These are phyloP conservation scores for Mya arenaria DNA, from an alignment of 1,140 invertebrate genomes.

Conservation along the genomic window DNA sequence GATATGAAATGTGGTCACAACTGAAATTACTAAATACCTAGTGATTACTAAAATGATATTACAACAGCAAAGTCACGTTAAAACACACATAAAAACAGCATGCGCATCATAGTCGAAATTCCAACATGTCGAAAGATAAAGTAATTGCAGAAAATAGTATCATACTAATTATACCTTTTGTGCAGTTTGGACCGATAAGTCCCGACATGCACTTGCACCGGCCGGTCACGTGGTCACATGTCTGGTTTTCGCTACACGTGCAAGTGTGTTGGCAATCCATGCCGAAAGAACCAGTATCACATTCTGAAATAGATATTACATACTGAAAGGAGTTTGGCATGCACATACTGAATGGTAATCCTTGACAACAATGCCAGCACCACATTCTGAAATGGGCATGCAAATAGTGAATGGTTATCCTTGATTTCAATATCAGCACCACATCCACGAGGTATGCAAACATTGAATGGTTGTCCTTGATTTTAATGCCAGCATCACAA, in stretches of 20 bases:
- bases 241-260: conserved; percentile 20
- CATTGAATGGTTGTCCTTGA: not conserved
- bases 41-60: no score
- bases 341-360: not conserved
- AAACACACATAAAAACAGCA: no score
- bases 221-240: not conserved
- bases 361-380: not conserved
- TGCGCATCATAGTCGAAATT: no score
- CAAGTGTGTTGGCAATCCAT: not conserved
- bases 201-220: conserved; percentile 8
- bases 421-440: not conserved
- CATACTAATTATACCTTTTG: no score
- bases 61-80: no score
- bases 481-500: not conserved
- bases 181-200: not conserved
- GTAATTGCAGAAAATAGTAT: no score
- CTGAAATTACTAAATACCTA: no score
- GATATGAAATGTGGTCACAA: no score
- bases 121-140: no score
- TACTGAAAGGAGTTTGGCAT: not conserved
- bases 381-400: not conserved
- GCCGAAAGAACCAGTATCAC: conserved; percentile 12
- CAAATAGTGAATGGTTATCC: not conserved
- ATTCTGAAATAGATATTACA: not conserved
- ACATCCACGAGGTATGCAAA: not conserved